Conservation (phyloP, 2,888 invertebrate species). For the Mantis religiosa region DNA sequence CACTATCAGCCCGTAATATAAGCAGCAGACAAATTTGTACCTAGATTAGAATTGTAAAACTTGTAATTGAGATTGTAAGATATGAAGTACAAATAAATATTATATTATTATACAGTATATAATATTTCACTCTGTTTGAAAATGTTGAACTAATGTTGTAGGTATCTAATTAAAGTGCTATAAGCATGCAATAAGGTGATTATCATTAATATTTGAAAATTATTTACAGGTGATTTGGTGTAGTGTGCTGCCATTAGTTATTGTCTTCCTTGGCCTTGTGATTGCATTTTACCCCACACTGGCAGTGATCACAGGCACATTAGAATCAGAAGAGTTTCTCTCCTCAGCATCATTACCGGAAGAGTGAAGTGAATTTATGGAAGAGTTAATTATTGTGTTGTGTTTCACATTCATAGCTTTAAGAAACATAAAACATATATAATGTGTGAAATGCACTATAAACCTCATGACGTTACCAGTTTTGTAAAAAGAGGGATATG, state of each 20-base stretch:
- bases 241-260: constrained; percentile 18
- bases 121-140: background rate
- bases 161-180: background rate
- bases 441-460: background rate
- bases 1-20: too few species aligned
- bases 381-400: background rate
- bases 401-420: background rate
- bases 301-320: constrained; percentile 22
- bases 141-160: background rate
- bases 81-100: too few species aligned
- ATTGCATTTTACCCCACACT: constrained; percentile 22
- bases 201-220: background rate
- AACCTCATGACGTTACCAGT: background rate
- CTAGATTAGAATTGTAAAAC: too few species aligned
- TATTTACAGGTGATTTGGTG: constrained; percentile 23
- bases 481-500: background rate
- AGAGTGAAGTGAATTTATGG: background rate
- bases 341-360: background rate
- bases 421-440: background rate
- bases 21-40: too few species aligned
- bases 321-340: constrained; percentile 10
- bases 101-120: too few species aligned
- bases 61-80: too few species aligned
- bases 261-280: constrained; percentile 23
- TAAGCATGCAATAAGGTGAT: background rate